These are phyloP conservation scores for Microctonus aethiopoides DNA, from an alignment of 2,888 invertebrate genomes.

Conservation along the genomic window DNA sequence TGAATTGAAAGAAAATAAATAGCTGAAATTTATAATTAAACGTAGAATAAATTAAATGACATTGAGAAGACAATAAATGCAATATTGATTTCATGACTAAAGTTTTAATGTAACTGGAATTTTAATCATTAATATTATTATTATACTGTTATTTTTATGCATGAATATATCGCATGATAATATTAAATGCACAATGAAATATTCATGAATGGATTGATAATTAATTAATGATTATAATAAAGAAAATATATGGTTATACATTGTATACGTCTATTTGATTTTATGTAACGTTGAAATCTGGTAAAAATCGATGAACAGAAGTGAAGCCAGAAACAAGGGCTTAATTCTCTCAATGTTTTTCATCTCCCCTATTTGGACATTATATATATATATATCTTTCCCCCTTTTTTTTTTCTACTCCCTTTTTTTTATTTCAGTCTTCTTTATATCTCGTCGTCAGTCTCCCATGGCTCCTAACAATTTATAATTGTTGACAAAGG, in stretches of 20 bases:
- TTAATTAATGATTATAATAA: not conserved
- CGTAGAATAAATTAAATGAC: no score
- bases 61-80: not conserved
- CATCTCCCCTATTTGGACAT: not conserved
- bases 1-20: no score
- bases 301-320: not conserved
- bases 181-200: not conserved
- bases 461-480: no score
- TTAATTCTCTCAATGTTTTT: not conserved
- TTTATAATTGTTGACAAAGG: no score
- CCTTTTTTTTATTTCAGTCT: not conserved
- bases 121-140: no score
- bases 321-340: conserved; percentile 2
- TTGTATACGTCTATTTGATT: not conserved
- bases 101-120: no score
- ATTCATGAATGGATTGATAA: not conserved
- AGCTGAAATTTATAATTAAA: no score
- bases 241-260: not conserved
- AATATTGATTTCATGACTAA: not conserved
- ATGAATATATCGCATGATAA: no score
- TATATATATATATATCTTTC: no score
- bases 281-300: not conserved
- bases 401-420: not conserved
- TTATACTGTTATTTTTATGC: no score
- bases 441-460: no score